Evolutionary conservation across 2,797 vertebrate genomes (phyloP), one percentile per base, ranked within the genome.

Genomic region (Sebastes alutus): DNA sequence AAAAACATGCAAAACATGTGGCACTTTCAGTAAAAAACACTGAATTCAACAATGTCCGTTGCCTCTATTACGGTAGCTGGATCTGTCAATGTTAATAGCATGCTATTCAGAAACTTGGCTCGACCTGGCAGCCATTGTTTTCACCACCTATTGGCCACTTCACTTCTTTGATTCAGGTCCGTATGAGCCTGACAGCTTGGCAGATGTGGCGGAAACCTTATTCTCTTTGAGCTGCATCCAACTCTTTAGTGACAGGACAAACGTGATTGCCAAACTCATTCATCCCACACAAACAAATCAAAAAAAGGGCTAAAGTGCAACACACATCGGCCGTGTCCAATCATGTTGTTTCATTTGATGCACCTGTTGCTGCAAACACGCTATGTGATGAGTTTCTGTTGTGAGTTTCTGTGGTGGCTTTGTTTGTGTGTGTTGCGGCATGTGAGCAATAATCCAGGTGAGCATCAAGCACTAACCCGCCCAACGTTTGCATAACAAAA

Each of bases 401-500:
- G 54, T 46, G 35, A 29, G 13, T 67, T 46, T 58, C n/a, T 68
- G 12, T 6, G 6, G 9, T 55, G 32, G 60, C 10, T 67, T 42
- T 83, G 58, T 66, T 58, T 56, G 20, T 67, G 72, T 77, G 27
- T 33, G 61, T 32, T 83, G 67, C 23, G 42, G 65, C 18, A 1
- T 84, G 63, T 73, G 56, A 70, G 27, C 29, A 62, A 33, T 68
- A 63, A 69, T 78, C 67, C 69, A 79, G 72, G 72, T 81, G 75
- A 74, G 30, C 66, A 46, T 63, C 14, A 49, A 20, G 32, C 8
- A n/a, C 70, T 49, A 20, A 49, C 46, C 79, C 49, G 0, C 78
- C 75, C 49, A 25, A 38, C 8, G 35, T 84, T 85, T 81, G 80
- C 71, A 61, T 77, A 75, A 82, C 63, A 77, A 81, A 85, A 55